phyloP scores from a whole-genome alignment of 2,888 invertebrate genomes.

The Atethmia centrago region DNA sequence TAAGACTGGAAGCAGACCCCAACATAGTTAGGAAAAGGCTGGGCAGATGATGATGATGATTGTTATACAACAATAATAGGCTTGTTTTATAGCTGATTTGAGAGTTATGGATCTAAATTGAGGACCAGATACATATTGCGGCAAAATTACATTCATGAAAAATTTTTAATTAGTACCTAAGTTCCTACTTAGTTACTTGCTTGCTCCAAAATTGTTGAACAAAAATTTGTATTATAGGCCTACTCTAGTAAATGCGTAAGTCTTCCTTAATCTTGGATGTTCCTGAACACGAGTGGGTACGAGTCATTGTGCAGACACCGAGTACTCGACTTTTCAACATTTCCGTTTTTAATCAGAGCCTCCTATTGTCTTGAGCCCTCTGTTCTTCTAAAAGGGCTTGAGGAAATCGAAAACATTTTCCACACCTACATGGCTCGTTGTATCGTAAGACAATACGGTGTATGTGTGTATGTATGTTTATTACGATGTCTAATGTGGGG shows the following conservation, averaged over 20 bases:
- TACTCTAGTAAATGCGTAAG: constrained; percentile 42
- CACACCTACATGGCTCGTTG: not conserved
- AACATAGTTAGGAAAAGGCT: too few species aligned
- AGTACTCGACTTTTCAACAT: constrained; percentile 51
- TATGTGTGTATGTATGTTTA: not conserved
- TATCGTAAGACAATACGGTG: not conserved
- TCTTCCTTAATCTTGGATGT: constrained; percentile 53
- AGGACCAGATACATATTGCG: not conserved
- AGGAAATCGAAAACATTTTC: constrained; percentile 36
- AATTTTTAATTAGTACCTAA: not conserved
- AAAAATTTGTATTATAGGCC: not conserved
- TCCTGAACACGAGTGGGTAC: constrained; percentile 40
- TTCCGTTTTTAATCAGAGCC: constrained; percentile 62
- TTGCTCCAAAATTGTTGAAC: not conserved
- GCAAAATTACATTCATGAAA: not conserved
- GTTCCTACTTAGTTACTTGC: not conserved
- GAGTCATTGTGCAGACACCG: constrained; percentile 51
- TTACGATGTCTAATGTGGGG: not conserved
- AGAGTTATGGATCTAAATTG: not conserved
- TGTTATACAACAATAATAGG: not conserved
- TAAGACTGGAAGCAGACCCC: too few species aligned
- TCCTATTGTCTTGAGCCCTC: constrained; percentile 52
- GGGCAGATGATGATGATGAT: too few species aligned
- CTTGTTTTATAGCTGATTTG: not conserved
- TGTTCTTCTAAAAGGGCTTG: constrained; percentile 42